Evolutionary conservation across 2,888 invertebrate species (phyloP).

Genomic region (Nephrotoma appendiculata): DNA sequence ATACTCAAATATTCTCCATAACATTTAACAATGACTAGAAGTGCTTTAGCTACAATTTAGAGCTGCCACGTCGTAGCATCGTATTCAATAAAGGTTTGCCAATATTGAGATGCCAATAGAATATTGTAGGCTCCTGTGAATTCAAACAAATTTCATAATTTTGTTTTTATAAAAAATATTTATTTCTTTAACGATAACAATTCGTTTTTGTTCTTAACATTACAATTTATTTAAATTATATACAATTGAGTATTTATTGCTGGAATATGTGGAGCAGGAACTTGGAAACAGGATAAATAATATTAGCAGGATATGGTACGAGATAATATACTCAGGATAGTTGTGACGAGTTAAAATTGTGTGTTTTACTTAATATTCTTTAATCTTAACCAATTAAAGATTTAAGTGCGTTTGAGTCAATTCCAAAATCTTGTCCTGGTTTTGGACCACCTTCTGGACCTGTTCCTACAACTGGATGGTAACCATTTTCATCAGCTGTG

Average conservation of each 20-base stretch:
- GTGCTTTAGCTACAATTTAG: too few relatives aligned
- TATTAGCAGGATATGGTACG: not conserved
- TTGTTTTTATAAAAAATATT: not conserved
- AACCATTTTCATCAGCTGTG: slow-evolving; percentile 21
- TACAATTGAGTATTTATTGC: not conserved
- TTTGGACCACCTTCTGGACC: slow-evolving; percentile 12
- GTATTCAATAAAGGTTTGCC: too few relatives aligned
- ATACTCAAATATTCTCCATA: too few relatives aligned
- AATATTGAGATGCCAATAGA: too few relatives aligned
- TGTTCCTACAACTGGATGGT: slow-evolving; percentile 11
- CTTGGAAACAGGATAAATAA: not conserved
- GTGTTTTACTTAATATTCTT: not conserved
- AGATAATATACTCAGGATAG: not conserved
- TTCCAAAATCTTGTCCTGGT: slow-evolving; percentile 10
- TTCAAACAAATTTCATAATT: too few relatives aligned
- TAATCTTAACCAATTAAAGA: slow-evolving; percentile 11
- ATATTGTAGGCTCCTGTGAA: too few relatives aligned
- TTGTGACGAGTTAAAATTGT: not conserved
- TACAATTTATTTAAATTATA: not conserved
- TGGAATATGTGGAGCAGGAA: not conserved
- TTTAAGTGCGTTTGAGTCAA: slow-evolving; percentile 11
- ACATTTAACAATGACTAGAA: too few relatives aligned
- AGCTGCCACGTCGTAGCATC: too few relatives aligned
- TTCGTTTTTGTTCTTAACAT: not conserved
- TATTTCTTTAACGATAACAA: not conserved